These are phyloP conservation scores for Pantelozetes paolii DNA, from an alignment of 2,888 invertebrate species.

Conservation along the genomic window DNA sequence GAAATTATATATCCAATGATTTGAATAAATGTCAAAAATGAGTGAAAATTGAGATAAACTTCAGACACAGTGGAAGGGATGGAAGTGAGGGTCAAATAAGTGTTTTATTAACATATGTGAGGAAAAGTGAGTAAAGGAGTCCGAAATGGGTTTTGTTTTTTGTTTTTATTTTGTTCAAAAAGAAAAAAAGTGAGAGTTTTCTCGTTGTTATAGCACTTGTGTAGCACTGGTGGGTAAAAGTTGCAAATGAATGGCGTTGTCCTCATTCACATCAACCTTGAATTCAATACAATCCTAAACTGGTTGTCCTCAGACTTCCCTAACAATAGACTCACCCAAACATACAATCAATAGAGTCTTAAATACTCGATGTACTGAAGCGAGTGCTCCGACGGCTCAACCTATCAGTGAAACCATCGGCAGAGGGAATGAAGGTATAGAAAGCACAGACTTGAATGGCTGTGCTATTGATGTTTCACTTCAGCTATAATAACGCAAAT, in stretches of 20 bases:
- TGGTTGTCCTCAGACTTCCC: background rate
- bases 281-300: slow-evolving; percentile 6
- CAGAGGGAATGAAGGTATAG: background rate
- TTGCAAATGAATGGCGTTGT: slow-evolving; percentile 12
- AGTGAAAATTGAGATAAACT: no score
- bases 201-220: background rate
- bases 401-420: no score
- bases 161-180: background rate
- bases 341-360: background rate
- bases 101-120: no score
- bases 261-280: slow-evolving; percentile 19
- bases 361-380: no score
- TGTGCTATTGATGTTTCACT: slow-evolving; percentile 4
- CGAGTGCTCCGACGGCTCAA: no score
- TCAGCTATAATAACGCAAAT: background rate
- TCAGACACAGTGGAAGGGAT: no score
- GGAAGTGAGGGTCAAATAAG: no score
- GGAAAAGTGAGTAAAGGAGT: no score
- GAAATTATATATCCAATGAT: no score
- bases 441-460: background rate
- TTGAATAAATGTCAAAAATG: no score
- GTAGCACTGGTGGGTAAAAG: background rate
- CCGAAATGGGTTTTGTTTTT: no score
- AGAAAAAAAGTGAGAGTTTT: slow-evolving; percentile 8
- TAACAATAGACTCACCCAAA: background rate